Evolutionary conservation across 2,113 vertebrate genomes (phyloP), one percentile per base, ranked within the genome.

Genomic region (Daphoenositta chrysoptera): DNA sequence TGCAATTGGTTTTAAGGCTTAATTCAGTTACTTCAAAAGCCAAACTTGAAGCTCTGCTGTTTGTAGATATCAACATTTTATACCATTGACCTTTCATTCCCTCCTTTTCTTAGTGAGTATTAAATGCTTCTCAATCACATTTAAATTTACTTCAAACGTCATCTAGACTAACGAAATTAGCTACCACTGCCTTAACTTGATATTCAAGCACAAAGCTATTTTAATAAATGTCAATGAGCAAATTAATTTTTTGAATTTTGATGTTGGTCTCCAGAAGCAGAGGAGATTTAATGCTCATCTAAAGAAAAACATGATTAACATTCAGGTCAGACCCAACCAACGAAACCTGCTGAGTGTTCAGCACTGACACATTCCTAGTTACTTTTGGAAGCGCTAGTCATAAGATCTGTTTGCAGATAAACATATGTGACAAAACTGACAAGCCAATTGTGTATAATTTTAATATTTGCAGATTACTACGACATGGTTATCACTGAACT

Each of bases 221-320:
- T 95, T 94, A 94, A 96, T 96, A 96, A 94, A 97, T 94, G 96
- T 96, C 95, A 97, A 92, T 4, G 77, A 96, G 72, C 80, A 94
- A 96, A 96, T 96, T 95, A 95, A 96, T 95, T 96, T 93, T 96
- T 95, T 96, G 88, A 94, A 92, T 96, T 93, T 96, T 87, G 83
- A 95, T 92, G 93, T 37, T 95, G 28, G 65, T 93, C 61, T 95
- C 53, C 69, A 93, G 86, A 89, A 95, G 76, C 57, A 81, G n/a
- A 82, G 84, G 45, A 69, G 44, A 87, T 91, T 83, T 90, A 68
- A 64, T 44, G 61, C 57, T 95, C 80, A 60, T 83, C 64, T 68
- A 65, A 77, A 56, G 64, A 92, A 92, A 94, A 87, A 27, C 42
- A 48, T 4, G 17, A 90, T 96, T 96, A 94, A 89, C 53, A 95